A percentile compares a stretch with the other conserved stretches of the same genome.
phyloP scores from a whole-genome alignment of 2,888 invertebrate genomes.

The Cancer borealis region DNA sequence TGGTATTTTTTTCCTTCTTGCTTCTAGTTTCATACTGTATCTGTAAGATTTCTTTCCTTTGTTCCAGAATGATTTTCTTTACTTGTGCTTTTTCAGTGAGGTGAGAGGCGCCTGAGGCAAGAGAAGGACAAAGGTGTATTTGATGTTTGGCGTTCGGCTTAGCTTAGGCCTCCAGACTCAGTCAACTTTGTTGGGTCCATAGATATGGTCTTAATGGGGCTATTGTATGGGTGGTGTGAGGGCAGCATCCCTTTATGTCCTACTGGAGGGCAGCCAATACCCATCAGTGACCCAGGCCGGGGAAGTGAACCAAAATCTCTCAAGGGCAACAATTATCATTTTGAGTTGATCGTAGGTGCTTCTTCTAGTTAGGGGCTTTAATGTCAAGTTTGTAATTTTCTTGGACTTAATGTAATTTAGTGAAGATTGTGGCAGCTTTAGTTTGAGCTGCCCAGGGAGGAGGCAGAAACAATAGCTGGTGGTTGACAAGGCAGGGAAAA shows the following conservation, averaged over 20 bases:
- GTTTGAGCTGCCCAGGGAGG: neutral
- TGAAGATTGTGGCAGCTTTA: neutral
- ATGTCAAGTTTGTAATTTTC: conserved; percentile 39
- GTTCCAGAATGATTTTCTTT: conserved; percentile 16
- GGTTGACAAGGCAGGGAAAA: neutral
- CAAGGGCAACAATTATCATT: neutral
- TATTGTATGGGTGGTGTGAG: neutral
- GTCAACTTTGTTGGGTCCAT: conserved; percentile 1
- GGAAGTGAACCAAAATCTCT: neutral
- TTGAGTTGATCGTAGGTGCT: neutral
- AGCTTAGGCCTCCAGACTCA: conserved; percentile 26
- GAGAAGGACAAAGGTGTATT: conserved; percentile 41
- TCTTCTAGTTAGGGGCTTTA: neutral
- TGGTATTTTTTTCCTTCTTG: conserved; percentile 1
- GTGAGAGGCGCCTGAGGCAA: conserved; percentile 28
- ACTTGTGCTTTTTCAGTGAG: conserved; percentile 41
- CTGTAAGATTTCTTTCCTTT: neutral
- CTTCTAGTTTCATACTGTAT: neutral
- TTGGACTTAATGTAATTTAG: conserved; percentile 2
- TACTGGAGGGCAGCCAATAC: neutral
- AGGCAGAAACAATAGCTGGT: neutral
- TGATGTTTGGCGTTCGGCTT: neutral
- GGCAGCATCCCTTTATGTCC: neutral
- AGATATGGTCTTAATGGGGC: neutral
- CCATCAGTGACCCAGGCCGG: neutral